A percentile compares a stretch with the other conserved stretches of the same genome.
phyloP scores from a whole-genome alignment of 2,888 invertebrate genomes.

The Dryobotodes eremita region DNA sequence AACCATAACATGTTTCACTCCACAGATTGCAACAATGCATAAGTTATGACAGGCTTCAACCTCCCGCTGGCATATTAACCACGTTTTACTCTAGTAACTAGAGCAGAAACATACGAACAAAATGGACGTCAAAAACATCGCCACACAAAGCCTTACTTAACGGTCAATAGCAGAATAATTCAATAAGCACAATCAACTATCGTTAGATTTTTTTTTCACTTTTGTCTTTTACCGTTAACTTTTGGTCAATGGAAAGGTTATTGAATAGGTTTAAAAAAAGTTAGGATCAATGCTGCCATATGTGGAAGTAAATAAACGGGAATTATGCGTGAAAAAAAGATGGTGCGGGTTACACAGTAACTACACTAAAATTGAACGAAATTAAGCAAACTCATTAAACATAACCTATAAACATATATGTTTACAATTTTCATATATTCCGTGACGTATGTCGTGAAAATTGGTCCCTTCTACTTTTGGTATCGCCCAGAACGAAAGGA shows the following conservation, averaged over 20 bases:
- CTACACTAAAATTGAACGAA: not conserved
- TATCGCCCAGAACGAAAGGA: not conserved
- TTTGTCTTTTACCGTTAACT: constrained; percentile 47
- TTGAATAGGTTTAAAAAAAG: constrained; percentile 13
- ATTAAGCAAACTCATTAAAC: not conserved
- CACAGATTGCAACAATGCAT: constrained; percentile 60
- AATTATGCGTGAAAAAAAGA: not conserved
- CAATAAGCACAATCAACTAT: constrained; percentile 46
- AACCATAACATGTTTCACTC: constrained; percentile 51
- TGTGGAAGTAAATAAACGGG: constrained; percentile 3
- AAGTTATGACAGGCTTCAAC: constrained; percentile 57
- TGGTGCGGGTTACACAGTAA: not conserved
- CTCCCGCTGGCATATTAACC: constrained; percentile 49
- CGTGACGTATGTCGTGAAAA: not conserved
- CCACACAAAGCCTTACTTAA: constrained; percentile 42
- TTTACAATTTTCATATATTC: not conserved
- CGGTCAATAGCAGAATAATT: constrained; percentile 51
- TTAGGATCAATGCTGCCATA: constrained; percentile 1
- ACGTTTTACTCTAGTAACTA: constrained; percentile 52
- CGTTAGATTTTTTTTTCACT: constrained; percentile 25
- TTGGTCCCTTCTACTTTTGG: not conserved
- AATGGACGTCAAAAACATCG: constrained; percentile 41
- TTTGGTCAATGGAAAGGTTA: constrained; percentile 32
- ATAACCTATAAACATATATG: not conserved
- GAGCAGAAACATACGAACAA: constrained; percentile 60